Evolutionary conservation across 2,888 invertebrate genomes (phyloP).

Genomic region (Drosophila silvestris): DNA sequence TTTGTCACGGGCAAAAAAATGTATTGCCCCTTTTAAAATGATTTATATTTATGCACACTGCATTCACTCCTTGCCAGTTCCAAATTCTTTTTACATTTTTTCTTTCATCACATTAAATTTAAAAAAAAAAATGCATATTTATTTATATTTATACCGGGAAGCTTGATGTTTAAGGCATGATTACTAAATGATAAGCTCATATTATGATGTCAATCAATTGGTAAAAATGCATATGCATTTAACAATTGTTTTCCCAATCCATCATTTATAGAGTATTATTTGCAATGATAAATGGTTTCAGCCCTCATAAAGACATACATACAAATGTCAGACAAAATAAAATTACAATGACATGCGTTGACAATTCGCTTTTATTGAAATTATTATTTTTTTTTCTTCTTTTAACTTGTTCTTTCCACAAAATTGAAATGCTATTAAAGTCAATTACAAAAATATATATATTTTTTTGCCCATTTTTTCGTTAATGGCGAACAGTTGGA

Average conservation of each 20-base stretch:
- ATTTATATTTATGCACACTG: background rate
- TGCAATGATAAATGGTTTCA: slow-evolving; percentile 4
- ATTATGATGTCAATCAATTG: background rate
- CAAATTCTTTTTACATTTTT: background rate
- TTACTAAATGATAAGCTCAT: background rate
- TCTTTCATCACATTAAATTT: background rate
- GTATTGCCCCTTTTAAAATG: background rate
- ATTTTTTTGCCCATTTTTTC: slow-evolving; percentile 48
- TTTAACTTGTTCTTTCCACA: slow-evolving; percentile 8
- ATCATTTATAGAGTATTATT: slow-evolving; percentile 3
- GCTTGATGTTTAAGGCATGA: background rate
- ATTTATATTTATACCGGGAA: background rate
- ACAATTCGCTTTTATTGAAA: slow-evolving; percentile 47
- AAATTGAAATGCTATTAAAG: slow-evolving; percentile 70
- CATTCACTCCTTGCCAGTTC: background rate
- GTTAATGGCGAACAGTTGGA: slow-evolving; percentile 39
- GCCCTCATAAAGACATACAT: slow-evolving; percentile 18
- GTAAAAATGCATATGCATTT: background rate
- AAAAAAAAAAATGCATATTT: background rate
- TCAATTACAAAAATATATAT: slow-evolving; percentile 59
- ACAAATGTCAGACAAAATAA: slow-evolving; percentile 33
- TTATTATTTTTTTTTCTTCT: slow-evolving; percentile 32
- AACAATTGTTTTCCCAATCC: background rate
- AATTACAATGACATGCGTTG: slow-evolving; percentile 48
- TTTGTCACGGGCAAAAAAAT: background rate